phyloP scores from a whole-genome alignment of 2,113 vertebrate genomes.

The Gracilinanus agilis region DNA sequence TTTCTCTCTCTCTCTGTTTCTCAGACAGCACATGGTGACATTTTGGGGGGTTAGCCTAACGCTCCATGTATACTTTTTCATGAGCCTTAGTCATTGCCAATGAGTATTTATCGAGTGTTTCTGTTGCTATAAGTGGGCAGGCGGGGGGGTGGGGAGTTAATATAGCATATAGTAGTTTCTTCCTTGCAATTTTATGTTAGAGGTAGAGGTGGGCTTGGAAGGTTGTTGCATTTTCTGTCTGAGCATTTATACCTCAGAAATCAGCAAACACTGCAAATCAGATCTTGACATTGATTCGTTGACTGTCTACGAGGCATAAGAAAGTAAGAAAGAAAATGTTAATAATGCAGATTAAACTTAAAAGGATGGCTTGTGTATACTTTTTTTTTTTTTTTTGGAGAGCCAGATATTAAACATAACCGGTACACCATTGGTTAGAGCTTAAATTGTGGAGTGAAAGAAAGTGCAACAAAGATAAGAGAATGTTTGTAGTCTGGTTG shows the following conservation, averaged over 20 bases:
- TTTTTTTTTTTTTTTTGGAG: background rate
- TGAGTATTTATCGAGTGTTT: background rate
- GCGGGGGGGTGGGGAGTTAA: background rate
- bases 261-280: background rate
- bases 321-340: background rate
- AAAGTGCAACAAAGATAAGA: background rate
- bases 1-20: slow-evolving; percentile 6
- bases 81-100: background rate
- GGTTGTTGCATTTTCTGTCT: background rate
- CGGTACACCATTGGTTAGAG: background rate
- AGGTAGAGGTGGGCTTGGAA: background rate
- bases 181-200: background rate
- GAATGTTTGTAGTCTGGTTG: background rate
- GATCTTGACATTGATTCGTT: background rate
- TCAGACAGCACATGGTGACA: background rate
- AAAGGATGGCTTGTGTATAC: background rate
- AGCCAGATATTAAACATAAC: background rate
- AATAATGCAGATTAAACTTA: background rate
- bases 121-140: background rate
- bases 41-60: background rate
- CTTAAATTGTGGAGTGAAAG: background rate
- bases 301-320: background rate
- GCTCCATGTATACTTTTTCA: background rate
- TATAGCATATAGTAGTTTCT: background rate
- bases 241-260: background rate